phyloP scores from a whole-genome alignment of 1,140 invertebrate genomes.

The Holotrichia oblita region DNA sequence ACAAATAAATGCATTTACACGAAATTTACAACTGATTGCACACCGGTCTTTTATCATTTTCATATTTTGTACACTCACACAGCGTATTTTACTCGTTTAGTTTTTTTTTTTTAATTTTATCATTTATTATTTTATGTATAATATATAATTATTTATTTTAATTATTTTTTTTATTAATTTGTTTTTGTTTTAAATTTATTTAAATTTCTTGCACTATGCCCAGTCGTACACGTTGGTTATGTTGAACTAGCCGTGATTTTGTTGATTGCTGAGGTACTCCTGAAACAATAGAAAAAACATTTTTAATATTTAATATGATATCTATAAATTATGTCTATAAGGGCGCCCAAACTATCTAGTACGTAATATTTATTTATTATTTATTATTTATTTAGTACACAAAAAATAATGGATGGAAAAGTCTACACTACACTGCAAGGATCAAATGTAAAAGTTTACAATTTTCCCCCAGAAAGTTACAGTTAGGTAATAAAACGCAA shows the following conservation, averaged over 20 bases:
- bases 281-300: conserved; percentile 10
- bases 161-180: conserved; percentile 43
- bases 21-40: conserved; percentile 60
- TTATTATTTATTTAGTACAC: too few relatives aligned
- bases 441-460: too few relatives aligned
- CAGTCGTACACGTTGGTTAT: conserved; percentile 44
- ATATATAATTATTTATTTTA: conserved; percentile 13
- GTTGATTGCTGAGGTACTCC: conserved; percentile 30
- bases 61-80: conserved; percentile 46
- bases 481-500: too few relatives aligned
- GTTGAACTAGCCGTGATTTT: neutral
- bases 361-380: too few relatives aligned
- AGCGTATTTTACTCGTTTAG: neutral
- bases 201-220: conserved; percentile 55
- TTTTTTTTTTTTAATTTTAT: neutral
- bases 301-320: too few relatives aligned
- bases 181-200: conserved; percentile 45
- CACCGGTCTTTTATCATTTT: conserved; percentile 44
- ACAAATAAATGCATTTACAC: conserved; percentile 70
- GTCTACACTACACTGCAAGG: too few relatives aligned
- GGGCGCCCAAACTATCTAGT: too few relatives aligned
- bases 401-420: too few relatives aligned
- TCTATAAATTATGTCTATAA: too few relatives aligned
- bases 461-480: too few relatives aligned
- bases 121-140: neutral